Evolutionary conservation across 2,888 invertebrate genomes (phyloP), one percentile per base, ranked within the genome.

Genomic region (Lasioglossum lativentre): DNA sequence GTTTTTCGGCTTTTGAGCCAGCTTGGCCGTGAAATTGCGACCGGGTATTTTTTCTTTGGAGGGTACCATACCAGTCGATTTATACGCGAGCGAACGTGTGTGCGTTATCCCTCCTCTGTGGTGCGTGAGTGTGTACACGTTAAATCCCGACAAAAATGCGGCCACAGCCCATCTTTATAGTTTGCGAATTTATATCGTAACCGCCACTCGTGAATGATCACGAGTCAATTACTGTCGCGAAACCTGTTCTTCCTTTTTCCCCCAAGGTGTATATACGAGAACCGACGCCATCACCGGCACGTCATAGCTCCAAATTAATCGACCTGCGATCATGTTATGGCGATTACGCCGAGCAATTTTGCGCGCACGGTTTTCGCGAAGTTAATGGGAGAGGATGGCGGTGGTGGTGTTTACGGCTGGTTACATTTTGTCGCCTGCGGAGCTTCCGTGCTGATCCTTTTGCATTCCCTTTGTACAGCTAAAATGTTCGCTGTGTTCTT

Each of bases 11-110:
- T 82, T 80, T 78, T 76, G 81, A 70, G 68, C 27, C 76, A 74
- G 84, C 77, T 89, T 85, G 87, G 77, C 86, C 87, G 87, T 86
- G 86, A 91, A 91, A 90, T 91, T 87, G 63, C 63, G 27, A 82
- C 85, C 81, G 81, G 80, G 83, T 84, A 83, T 85, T 88, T 90
- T 87, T 83, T 86, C 80, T 82, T 87, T 80, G 83, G 71, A 79
- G 83, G 80, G n/a, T n/a, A 74, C 71, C 81, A 52, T 80, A 70
- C 73, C 71, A n/a, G 23, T 56, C 82, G 84, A 86, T 90, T 86
- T 89, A 86, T 88, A 82, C 82, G n/a, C n/a, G n/a, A n/a, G 66
- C 80, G 63, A 47, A 59, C 34, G 59, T 42, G 68, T 42, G 27
- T n/a, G n/a, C n/a, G n/a, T n/a, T n/a, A n/a, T 34, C 47, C 66